A percentile compares a stretch with the other conserved stretches of the same genome.
These are phyloP conservation scores for Lamellibrachia luymesi DNA, from an alignment of 1,140 invertebrate genomes.

Conservation along the genomic window DNA sequence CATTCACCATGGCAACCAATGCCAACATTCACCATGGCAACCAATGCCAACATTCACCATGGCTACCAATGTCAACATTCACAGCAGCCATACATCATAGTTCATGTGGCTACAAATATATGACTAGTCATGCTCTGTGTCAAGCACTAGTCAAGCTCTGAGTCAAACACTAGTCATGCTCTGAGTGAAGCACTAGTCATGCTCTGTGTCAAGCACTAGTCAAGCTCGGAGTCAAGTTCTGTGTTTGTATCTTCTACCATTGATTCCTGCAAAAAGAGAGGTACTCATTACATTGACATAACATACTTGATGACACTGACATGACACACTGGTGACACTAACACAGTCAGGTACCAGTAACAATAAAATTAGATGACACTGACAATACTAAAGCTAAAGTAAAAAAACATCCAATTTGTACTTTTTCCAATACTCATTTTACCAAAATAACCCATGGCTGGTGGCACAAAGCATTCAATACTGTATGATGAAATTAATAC, in stretches of 20 bases:
- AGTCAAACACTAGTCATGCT: conserved; percentile 14
- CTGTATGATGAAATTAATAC: too few species aligned
- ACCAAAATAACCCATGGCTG: too few species aligned
- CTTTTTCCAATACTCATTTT: background rate
- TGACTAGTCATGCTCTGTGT: background rate
- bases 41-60: background rate
- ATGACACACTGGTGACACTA: background rate
- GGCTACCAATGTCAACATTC: background rate
- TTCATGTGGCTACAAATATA: background rate
- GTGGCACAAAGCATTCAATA: too few species aligned
- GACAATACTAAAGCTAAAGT: background rate
- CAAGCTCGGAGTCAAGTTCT: conserved; percentile 27
- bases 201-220: conserved; percentile 26
- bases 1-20: background rate
- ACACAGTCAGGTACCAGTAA: background rate
- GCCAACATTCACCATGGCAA: background rate
- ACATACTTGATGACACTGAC: background rate
- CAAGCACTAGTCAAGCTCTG: conserved; percentile 23
- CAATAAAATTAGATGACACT: background rate
- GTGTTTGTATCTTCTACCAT: conserved; percentile 30
- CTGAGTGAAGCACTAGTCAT: conserved; percentile 10
- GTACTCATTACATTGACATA: background rate
- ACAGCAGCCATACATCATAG: background rate
- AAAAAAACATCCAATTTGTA: background rate
- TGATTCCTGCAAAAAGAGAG: conserved; percentile 24